phyloP scores from a whole-genome alignment of 1,140 invertebrate species.

The Drosophila rhopaloa region DNA sequence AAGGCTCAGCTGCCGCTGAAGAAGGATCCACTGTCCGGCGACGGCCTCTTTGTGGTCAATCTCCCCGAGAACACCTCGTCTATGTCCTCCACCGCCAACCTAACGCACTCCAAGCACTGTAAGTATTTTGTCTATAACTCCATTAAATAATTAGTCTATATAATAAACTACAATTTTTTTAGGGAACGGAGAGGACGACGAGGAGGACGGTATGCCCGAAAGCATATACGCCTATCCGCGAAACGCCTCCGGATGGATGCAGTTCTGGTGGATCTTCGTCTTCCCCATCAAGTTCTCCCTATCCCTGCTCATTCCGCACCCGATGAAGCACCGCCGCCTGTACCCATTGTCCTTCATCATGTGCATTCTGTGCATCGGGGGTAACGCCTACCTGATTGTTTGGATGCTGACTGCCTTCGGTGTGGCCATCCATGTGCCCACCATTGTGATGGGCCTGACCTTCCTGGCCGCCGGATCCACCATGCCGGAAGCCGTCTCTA shows the following conservation, averaged over 20 bases:
- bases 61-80: conserved; percentile 79
- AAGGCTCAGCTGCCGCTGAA: conserved; percentile 79
- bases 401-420: conserved; percentile 97
- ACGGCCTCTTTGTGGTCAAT: conserved; percentile 77
- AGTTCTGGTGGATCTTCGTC: conserved; percentile 89
- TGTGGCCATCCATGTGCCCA: conserved; percentile 90
- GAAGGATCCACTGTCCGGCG: conserved; percentile 77
- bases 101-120: conserved; percentile 77
- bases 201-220: conserved; percentile 40
- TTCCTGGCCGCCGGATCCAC: conserved; percentile 94
- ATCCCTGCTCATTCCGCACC: conserved; percentile 90
- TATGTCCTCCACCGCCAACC: conserved; percentile 75
- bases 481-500: conserved; percentile 94
- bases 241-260: conserved; percentile 69
- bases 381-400: conserved; percentile 93
- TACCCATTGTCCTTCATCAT: conserved; percentile 93
- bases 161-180: too few relatives aligned
- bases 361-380: conserved; percentile 94
- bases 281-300: conserved; percentile 90
- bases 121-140: conserved; percentile 28
- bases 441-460: conserved; percentile 96
- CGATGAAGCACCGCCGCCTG: conserved; percentile 88
- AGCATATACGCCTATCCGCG: conserved; percentile 69
- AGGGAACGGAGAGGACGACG: conserved; percentile 71
- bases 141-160: too few relatives aligned